These are phyloP conservation scores for Octodonta nipae DNA, from an alignment of 2,888 invertebrate genomes.

Conservation along the genomic window DNA sequence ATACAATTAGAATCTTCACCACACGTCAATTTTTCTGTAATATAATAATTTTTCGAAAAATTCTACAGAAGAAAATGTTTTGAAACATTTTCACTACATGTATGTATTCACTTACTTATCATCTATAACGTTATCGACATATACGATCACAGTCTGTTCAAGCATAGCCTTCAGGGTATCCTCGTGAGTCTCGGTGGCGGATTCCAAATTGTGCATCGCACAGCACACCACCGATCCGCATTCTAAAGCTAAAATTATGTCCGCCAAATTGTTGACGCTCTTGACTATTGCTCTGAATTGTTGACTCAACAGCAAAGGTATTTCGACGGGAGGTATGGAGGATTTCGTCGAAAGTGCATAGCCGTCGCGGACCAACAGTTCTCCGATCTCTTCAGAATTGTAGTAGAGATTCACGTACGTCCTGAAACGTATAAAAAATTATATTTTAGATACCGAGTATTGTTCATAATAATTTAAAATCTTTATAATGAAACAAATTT, in stretches of 20 bases:
- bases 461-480: no score
- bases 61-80: no score
- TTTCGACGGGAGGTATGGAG: slow-evolving; percentile 24
- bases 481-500: no score
- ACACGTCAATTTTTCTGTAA: no score
- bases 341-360: slow-evolving; percentile 15
- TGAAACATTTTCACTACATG: no score
- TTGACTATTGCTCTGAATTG: slow-evolving; percentile 34
- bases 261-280: slow-evolving; percentile 31
- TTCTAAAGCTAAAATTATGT: slow-evolving; percentile 33
- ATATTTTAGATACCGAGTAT: background rate
- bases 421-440: slow-evolving; percentile 11
- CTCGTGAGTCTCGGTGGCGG: slow-evolving; percentile 34
- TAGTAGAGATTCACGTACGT: slow-evolving; percentile 22
- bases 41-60: no score
- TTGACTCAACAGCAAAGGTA: slow-evolving; percentile 35
- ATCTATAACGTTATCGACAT: slow-evolving; percentile 35
- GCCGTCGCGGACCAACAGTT: slow-evolving; percentile 21
- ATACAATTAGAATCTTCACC: no score
- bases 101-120: slow-evolving; percentile 35
- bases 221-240: slow-evolving; percentile 39
- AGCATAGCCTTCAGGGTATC: slow-evolving; percentile 42
- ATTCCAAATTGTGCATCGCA: slow-evolving; percentile 38
- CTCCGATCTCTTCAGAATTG: slow-evolving; percentile 19
- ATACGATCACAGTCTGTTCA: slow-evolving; percentile 35